phyloP scores from a whole-genome alignment of 2,797 vertebrate genomes.

The Parotocinclus haroldoi region DNA sequence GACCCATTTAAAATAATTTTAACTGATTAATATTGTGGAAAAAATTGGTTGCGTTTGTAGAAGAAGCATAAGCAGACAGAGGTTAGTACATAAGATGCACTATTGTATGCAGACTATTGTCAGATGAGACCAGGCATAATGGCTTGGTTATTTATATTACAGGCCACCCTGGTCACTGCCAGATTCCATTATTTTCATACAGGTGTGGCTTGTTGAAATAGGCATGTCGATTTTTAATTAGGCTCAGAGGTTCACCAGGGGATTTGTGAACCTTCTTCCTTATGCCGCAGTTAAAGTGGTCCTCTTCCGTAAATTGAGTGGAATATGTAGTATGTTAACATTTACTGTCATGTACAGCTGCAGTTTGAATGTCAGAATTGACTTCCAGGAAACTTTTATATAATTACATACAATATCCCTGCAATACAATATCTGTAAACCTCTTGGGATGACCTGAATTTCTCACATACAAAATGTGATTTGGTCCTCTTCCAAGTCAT shows the following conservation, averaged over 20 bases:
- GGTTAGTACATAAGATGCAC: background rate
- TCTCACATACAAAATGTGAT: too few relatives aligned
- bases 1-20: too few relatives aligned
- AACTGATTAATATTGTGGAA: background rate
- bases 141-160: constrained; percentile 52
- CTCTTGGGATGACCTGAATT: too few relatives aligned
- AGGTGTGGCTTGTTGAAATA: constrained; percentile 28
- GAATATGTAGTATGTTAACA: constrained; percentile 14
- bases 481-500: too few relatives aligned
- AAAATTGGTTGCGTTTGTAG: background rate
- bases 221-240: constrained; percentile 54
- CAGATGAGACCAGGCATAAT: constrained; percentile 9
- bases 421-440: too few relatives aligned
- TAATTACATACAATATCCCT: too few relatives aligned
- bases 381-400: too few relatives aligned
- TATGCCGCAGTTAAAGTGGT: constrained; percentile 13
- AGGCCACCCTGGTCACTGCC: constrained; percentile 10
- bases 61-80: background rate
- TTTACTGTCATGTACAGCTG: background rate
- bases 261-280: constrained; percentile 45
- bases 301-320: background rate
- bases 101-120: constrained; percentile 10
- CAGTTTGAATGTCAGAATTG: background rate
- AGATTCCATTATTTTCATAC: constrained; percentile 53
- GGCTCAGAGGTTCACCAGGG: constrained; percentile 46